phyloP scores from a whole-genome alignment of 1,140 invertebrate species.

The Mycetomoellerius zeteki region DNA sequence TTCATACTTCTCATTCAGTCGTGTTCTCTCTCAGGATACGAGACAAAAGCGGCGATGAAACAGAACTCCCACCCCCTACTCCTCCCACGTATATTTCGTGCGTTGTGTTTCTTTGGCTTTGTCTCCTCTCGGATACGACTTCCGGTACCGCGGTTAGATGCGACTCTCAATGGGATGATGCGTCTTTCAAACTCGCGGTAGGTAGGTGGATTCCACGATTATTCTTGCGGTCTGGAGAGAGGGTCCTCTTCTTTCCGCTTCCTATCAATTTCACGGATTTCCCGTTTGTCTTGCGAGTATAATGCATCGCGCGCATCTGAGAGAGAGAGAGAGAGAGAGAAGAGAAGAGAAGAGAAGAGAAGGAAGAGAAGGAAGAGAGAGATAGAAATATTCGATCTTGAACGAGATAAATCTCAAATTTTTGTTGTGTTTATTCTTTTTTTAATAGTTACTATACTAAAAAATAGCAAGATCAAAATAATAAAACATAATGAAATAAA shows the following conservation, averaged over 20 bases:
- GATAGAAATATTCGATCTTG: not conserved
- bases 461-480: not conserved
- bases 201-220: slow-evolving; percentile 81
- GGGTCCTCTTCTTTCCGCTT: slow-evolving; percentile 58
- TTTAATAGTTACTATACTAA: not conserved
- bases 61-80: slow-evolving; percentile 80
- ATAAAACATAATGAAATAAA: not conserved
- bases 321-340: not conserved
- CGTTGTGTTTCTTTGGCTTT: slow-evolving; percentile 83
- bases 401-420: not conserved
- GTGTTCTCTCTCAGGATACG: slow-evolving; percentile 85
- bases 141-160: slow-evolving; percentile 83
- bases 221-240: slow-evolving; percentile 78
- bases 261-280: slow-evolving; percentile 73
- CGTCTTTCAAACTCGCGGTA: slow-evolving; percentile 78
- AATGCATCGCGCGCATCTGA: slow-evolving; percentile 40
- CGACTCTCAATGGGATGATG: slow-evolving; percentile 85
- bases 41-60: slow-evolving; percentile 87
- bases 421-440: not conserved
- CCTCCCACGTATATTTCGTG: slow-evolving; percentile 66
- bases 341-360: not conserved
- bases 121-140: slow-evolving; percentile 86
- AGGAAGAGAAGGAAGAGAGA: too few species aligned
- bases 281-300: slow-evolving; percentile 51
- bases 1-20: slow-evolving; percentile 84